These are phyloP conservation scores for Apamea anceps DNA, from an alignment of 2,888 invertebrate genomes.

Conservation along the genomic window DNA sequence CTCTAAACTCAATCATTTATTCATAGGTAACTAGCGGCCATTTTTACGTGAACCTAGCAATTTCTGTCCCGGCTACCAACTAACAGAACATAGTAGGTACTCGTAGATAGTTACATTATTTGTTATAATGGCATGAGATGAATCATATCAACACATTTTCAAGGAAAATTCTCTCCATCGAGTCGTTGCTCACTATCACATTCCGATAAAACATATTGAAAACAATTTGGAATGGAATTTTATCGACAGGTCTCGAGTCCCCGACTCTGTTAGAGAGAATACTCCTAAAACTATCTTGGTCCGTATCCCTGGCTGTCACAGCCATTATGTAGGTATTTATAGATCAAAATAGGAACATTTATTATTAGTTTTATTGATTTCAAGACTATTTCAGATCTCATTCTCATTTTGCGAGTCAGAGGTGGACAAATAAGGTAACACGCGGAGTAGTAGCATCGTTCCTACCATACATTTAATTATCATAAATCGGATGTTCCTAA, in stretches of 20 bases:
- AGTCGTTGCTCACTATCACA: slow-evolving; percentile 73
- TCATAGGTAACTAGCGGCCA: slow-evolving; percentile 27
- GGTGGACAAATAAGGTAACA: background rate
- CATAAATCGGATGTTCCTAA: background rate
- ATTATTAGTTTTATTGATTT: slow-evolving; percentile 47
- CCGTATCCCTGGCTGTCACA: slow-evolving; percentile 33
- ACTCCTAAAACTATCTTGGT: slow-evolving; percentile 52
- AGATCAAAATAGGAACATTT: slow-evolving; percentile 33
- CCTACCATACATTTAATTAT: background rate
- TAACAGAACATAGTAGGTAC: background rate
- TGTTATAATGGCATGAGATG: slow-evolving; percentile 24
- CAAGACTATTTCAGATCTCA: background rate
- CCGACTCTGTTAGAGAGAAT: slow-evolving; percentile 54
- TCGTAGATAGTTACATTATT: background rate
- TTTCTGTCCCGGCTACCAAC: background rate
- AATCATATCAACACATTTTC: slow-evolving; percentile 55
- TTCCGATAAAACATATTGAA: slow-evolving; percentile 77
- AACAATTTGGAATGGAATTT: slow-evolving; percentile 76
- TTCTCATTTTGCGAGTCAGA: background rate
- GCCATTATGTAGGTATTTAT: slow-evolving; percentile 20
- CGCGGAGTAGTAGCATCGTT: background rate
- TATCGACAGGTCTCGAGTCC: slow-evolving; percentile 60
- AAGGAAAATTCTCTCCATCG: slow-evolving; percentile 69
- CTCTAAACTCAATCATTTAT: slow-evolving; percentile 53
- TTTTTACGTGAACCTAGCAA: slow-evolving; percentile 25